These are phyloP conservation scores for Gallirallus australis DNA, from an alignment of 2,797 vertebrate genomes.

Conservation along the genomic window DNA sequence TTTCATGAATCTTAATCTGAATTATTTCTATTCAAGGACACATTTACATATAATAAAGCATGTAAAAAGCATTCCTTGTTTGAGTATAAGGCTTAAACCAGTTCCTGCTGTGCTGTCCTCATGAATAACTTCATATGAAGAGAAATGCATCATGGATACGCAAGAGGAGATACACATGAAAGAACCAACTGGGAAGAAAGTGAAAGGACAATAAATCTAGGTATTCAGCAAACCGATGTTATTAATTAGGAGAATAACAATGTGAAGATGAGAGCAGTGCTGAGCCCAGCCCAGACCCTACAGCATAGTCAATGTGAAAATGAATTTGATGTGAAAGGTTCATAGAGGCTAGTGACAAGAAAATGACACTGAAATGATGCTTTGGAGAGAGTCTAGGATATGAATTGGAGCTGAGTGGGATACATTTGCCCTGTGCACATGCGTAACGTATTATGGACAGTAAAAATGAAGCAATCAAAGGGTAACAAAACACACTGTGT, in stretches of 20 bases:
- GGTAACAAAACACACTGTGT: background rate
- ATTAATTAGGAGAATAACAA: background rate
- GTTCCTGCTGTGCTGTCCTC: background rate
- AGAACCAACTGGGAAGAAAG: background rate
- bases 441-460: background rate
- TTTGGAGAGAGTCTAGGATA: background rate
- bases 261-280: background rate
- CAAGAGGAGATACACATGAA: background rate
- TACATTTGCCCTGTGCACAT: background rate
- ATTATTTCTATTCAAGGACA: background rate
- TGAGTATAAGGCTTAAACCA: background rate
- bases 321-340: background rate
- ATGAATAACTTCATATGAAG: background rate
- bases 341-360: background rate
- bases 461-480: background rate
- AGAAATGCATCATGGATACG: background rate
- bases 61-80: background rate
- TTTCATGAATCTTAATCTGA: background rate
- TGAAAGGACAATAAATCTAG: background rate
- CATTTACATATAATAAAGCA: background rate
- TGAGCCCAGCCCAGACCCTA: background rate
- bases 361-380: background rate
- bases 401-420: background rate
- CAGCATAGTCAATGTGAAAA: background rate
- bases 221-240: background rate